phyloP scores from a whole-genome alignment of 2,888 invertebrate genomes.

The Heliconius ethilla region DNA sequence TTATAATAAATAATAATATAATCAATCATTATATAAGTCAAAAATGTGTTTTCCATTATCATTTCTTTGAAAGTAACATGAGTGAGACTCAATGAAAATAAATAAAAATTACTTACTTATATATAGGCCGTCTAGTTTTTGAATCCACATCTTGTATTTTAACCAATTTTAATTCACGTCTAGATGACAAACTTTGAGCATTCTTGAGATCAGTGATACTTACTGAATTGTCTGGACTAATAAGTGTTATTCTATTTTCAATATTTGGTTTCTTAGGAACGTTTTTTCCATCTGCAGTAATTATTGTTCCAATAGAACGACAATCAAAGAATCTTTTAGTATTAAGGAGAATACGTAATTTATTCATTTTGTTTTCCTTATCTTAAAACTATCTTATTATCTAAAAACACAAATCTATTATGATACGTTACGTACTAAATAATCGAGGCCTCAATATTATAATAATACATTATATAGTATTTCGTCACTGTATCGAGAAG shows the following conservation, averaged over 20 bases:
- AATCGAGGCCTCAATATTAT: background rate
- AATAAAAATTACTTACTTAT: constrained; percentile 75
- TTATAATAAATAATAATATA: too few relatives aligned
- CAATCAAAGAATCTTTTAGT: constrained; percentile 56
- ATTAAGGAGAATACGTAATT: constrained; percentile 55
- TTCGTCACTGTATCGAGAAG: constrained; percentile 31
- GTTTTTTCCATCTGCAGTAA: constrained; percentile 71
- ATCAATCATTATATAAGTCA: constrained; percentile 33
- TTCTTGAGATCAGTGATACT: constrained; percentile 84
- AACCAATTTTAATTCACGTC: constrained; percentile 86
- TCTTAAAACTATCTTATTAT: background rate
- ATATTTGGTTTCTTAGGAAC: constrained; percentile 69
- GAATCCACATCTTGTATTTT: constrained; percentile 85
- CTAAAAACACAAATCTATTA: background rate
- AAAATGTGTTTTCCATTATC: background rate
- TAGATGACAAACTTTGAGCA: constrained; percentile 85
- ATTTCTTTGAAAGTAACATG: background rate
- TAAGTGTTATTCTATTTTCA: constrained; percentile 84
- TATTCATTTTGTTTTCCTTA: constrained; percentile 55
- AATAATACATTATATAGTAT: background rate
- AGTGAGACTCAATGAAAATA: background rate
- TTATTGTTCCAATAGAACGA: constrained; percentile 59
- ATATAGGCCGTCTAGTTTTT: constrained; percentile 86
- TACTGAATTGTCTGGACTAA: constrained; percentile 81
- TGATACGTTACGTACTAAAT: background rate